Conservation (phyloP, 2,888 invertebrate genomes). For the Rotaria socialis region DNA sequence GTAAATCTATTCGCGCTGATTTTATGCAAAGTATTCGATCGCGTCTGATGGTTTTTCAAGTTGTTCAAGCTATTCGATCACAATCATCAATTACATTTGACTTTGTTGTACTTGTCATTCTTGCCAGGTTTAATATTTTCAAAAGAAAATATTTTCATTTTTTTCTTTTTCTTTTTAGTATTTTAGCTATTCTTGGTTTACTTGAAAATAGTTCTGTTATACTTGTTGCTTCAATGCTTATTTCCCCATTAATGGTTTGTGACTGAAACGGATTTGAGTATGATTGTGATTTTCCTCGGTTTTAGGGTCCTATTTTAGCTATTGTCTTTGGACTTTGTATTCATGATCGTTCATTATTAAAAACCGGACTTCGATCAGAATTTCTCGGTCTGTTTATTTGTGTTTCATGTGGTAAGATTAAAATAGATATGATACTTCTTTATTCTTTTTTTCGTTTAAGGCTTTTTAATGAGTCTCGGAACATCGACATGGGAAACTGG, state of each 20-base stretch:
- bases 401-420: slow-evolving; percentile 63
- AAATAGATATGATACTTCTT: background rate
- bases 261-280: background rate
- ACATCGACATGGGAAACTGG: slow-evolving; percentile 50
- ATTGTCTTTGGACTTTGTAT: slow-evolving; percentile 72
- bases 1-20: slow-evolving; percentile 46
- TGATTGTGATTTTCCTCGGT: slow-evolving; percentile 25
- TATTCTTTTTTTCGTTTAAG: slow-evolving; percentile 49
- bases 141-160: background rate
- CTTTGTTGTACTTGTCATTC: slow-evolving; percentile 69
- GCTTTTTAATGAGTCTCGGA: slow-evolving; percentile 68
- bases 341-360: slow-evolving; percentile 66
- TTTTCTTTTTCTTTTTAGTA: slow-evolving; percentile 61
- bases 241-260: slow-evolving; percentile 73
- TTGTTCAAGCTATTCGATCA: slow-evolving; percentile 68
- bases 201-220: slow-evolving; percentile 72
- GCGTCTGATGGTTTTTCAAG: slow-evolving; percentile 56
- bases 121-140: slow-evolving; percentile 65
- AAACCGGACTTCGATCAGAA: slow-evolving; percentile 68
- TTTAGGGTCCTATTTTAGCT: slow-evolving; percentile 73
- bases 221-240: slow-evolving; percentile 74
- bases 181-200: slow-evolving; percentile 71
- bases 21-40: slow-evolving; percentile 58
- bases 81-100: slow-evolving; percentile 73
- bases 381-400: slow-evolving; percentile 68